These are phyloP conservation scores for Emydocephalus ijimae DNA, from an alignment of 2,113 vertebrate species.

Conservation along the genomic window DNA sequence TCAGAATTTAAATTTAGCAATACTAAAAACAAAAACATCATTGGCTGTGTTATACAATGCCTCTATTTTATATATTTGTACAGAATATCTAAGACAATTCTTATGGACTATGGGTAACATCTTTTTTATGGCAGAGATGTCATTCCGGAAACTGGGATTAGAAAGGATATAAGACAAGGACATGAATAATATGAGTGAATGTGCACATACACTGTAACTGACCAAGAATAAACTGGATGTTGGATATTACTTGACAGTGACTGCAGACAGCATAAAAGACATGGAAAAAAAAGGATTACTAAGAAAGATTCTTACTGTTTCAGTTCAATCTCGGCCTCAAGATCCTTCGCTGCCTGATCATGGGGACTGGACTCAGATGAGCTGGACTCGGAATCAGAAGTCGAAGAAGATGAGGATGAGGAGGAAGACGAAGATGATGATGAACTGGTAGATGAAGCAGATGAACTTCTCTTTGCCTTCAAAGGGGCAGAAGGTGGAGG, in stretches of 20 bases:
- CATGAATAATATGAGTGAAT: not conserved
- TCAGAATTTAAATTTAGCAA: not conserved
- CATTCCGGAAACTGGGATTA: not conserved
- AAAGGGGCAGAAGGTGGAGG: constrained; percentile 44
- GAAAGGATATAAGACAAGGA: not conserved
- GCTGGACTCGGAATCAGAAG: constrained; percentile 62
- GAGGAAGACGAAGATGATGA: constrained; percentile 27
- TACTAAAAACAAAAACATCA: not conserved
- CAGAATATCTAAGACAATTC: not conserved
- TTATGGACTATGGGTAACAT: not conserved
- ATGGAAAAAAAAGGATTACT: not conserved
- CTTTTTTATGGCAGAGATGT: not conserved
- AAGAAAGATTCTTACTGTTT: constrained; percentile 54
- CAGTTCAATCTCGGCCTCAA: constrained; percentile 43
- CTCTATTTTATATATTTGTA: not conserved
- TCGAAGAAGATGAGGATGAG: constrained; percentile 7
- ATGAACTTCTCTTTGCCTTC: constrained; percentile 63
- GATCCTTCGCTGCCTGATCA: constrained; percentile 15
- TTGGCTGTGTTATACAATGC: not conserved
- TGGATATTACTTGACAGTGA: not conserved
- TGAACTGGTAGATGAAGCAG: constrained; percentile 49
- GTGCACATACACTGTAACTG: not conserved
- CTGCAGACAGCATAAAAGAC: too few relatives aligned
- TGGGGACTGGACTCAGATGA: constrained; percentile 63
- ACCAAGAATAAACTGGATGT: not conserved